These are phyloP conservation scores for Oceanodroma tethys DNA, from an alignment of 2,113 vertebrate species.

Conservation along the genomic window DNA sequence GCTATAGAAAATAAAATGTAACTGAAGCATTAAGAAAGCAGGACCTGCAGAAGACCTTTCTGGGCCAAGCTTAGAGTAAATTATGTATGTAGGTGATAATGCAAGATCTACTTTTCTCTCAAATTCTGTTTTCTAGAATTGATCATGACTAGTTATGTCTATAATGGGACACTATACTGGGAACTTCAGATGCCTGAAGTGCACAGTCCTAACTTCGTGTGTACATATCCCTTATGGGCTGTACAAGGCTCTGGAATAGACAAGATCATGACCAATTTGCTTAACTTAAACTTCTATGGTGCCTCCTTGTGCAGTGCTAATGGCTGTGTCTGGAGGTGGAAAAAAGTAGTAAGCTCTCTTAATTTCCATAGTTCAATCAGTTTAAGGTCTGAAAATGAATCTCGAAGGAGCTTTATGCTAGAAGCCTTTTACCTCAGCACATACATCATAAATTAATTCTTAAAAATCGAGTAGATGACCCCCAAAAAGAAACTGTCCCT, in stretches of 20 bases:
- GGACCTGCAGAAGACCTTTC: not conserved
- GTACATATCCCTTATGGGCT: constrained; percentile 48
- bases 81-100: not conserved
- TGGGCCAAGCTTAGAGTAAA: not conserved
- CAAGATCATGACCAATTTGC: constrained; percentile 77
- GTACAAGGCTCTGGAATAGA: constrained; percentile 72
- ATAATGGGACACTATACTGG: not conserved
- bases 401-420: not conserved
- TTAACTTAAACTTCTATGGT: constrained; percentile 78
- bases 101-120: not conserved
- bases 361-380: not conserved
- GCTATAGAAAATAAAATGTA: not conserved
- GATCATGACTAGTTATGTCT: not conserved
- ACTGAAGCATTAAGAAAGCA: not conserved
- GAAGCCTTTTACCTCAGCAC: not conserved
- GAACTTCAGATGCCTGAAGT: not conserved
- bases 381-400: not conserved
- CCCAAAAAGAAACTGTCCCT: not conserved
- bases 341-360: constrained; percentile 35
- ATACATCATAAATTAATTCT: not conserved
- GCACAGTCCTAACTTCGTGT: not conserved
- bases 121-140: not conserved
- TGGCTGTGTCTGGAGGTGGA: constrained; percentile 81
- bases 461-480: not conserved
- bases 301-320: constrained; percentile 82